Evolutionary conservation across 2,113 vertebrate genomes (phyloP), one percentile per base, ranked within the genome.

Genomic region (Nibea albiflora): DNA sequence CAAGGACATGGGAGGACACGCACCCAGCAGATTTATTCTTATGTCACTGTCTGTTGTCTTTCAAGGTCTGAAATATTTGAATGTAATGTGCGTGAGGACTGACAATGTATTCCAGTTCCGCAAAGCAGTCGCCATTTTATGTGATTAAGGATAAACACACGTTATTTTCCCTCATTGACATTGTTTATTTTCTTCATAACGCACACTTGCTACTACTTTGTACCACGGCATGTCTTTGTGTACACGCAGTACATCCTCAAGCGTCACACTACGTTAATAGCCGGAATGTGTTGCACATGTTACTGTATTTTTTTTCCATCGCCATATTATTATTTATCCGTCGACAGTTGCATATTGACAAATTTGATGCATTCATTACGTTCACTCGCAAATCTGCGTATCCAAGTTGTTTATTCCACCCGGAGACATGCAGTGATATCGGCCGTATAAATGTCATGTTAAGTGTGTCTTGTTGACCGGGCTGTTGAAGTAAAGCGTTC

Each of bases 151-250:
- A 11, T 24, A 53, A 54, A 76, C 12, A 15, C 53, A 66, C 4
- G 65, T 76, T 68, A 49, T 54, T 74, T 76, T 42, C 15, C 35
- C 65, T 71, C 16, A 73, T 70, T 28, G 52, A 26, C 44, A 42
- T 65, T 19, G 5, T 42, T 60, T 61, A 12, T 61, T 76, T 71
- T 44, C 14, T 4, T 26, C 73, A 71, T 80, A 62, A 64, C 46
- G 39, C 67, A 80, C 72, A 53, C 9, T 28, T 71, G 70, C 47
- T 24, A 14, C 7, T 28, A 60, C 67, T 35, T 53, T 66, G 15
- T 60, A 56, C 11, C 54, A 16, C 54, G 6, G 53, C 78, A 82
- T 77, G 73, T 79, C n/a, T 75, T 56, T 71, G 22, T 73, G 9
- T 22, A 19, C 46, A 44, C 12, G 62, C 17, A 35, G 2, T 8